phyloP scores from a whole-genome alignment of 2,113 vertebrate species.

The Blennius ocellaris region DNA sequence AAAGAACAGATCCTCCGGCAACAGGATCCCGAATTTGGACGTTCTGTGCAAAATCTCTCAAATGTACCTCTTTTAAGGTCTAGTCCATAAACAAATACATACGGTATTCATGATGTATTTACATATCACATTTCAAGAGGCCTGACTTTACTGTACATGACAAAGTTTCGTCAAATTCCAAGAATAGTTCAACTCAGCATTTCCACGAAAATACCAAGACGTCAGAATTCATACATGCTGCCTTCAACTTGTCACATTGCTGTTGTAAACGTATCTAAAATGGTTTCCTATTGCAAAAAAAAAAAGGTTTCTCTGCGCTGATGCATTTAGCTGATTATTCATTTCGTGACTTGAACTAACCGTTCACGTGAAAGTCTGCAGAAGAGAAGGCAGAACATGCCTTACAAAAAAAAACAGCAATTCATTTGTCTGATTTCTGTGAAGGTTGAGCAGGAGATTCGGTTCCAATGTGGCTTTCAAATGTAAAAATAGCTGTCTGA shows the following conservation, averaged over 20 bases:
- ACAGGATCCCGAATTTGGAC: not conserved
- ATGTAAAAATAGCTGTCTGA: constrained; percentile 82
- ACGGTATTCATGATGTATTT: constrained; percentile 63
- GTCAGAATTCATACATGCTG: constrained; percentile 42
- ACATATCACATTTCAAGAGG: constrained; percentile 57
- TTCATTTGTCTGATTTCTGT: not conserved
- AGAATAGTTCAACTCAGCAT: constrained; percentile 22
- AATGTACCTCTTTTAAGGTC: constrained; percentile 60
- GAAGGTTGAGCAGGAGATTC: constrained; percentile 5
- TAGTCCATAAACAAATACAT: constrained; percentile 52
- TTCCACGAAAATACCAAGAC: constrained; percentile 10
- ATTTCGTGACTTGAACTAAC: constrained; percentile 6
- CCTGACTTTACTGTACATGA: constrained; percentile 42
- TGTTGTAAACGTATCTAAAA: constrained; percentile 39
- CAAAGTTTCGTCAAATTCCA: constrained; percentile 29
- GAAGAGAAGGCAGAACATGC: not conserved
- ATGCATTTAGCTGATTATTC: constrained; percentile 13
- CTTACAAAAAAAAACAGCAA: not conserved
- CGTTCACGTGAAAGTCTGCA: not conserved
- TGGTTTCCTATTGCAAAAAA: not conserved
- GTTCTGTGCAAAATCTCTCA: constrained; percentile 48
- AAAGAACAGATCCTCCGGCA: not conserved
- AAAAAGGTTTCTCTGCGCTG: not conserved
- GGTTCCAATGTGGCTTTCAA: constrained; percentile 35
- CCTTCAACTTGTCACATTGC: constrained; percentile 32